phyloP scores from a whole-genome alignment of 1,140 invertebrate species.

The Sminthurides bifidus region DNA sequence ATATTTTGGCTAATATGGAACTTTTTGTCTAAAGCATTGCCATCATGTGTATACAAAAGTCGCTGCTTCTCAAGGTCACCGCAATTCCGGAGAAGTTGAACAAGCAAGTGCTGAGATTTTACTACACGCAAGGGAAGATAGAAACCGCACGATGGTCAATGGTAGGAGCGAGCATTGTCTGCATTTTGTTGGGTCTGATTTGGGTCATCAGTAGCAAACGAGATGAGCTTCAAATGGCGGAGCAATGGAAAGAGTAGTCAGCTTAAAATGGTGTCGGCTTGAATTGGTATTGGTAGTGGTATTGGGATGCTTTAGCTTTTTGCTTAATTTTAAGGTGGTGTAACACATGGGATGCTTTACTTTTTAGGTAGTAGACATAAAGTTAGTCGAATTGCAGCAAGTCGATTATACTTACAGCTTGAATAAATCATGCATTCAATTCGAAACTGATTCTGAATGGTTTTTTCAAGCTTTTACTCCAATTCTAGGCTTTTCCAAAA shows the following conservation, averaged over 20 bases:
- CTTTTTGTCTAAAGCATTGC: neutral
- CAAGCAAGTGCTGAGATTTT: slow-evolving; percentile 2
- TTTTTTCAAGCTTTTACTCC: neutral
- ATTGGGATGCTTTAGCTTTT: no score
- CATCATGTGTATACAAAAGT: neutral
- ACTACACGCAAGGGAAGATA: slow-evolving; percentile 6
- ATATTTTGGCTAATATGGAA: neutral
- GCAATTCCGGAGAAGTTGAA: slow-evolving; percentile 12
- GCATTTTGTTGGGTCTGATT: slow-evolving; percentile 3
- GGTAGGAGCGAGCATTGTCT: slow-evolving; percentile 6
- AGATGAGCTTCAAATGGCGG: no score
- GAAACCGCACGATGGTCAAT: slow-evolving; percentile 11
- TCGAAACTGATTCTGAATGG: neutral
- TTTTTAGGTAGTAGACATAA: no score
- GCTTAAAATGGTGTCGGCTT: no score
- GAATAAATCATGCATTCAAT: neutral
- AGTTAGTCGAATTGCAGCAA: no score
- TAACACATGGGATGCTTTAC: no score
- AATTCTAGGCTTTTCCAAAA: slow-evolving; percentile 29
- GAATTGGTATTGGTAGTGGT: no score
- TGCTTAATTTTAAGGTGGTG: no score
- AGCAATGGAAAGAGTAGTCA: no score
- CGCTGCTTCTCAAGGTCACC: slow-evolving; percentile 1
- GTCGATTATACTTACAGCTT: no score
- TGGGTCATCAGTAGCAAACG: neutral